phyloP scores from a whole-genome alignment of 2,113 vertebrate genomes.

The Semnornis frantzii region DNA sequence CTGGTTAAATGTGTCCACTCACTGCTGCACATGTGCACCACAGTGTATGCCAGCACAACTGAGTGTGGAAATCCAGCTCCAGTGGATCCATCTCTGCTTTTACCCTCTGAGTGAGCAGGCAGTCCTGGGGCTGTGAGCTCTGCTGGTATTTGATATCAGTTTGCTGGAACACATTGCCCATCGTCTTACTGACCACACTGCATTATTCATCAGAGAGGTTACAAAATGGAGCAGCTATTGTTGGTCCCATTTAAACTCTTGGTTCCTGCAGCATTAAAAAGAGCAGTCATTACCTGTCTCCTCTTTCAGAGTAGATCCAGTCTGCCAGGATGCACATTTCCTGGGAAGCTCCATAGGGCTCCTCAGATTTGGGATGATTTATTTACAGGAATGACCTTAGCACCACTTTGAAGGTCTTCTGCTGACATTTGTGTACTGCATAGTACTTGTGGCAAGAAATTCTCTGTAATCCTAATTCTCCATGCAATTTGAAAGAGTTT shows the following conservation, averaged over 20 bases:
- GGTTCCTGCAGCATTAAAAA: background rate
- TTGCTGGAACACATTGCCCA: background rate
- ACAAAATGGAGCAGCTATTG: background rate
- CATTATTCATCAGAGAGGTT: slow-evolving; percentile 38
- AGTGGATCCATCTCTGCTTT: background rate
- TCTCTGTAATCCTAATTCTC: background rate
- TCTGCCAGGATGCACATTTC: background rate
- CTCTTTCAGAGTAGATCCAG: background rate
- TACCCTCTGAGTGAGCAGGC: background rate
- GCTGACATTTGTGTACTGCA: background rate
- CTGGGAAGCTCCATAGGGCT: background rate
- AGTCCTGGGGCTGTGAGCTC: background rate
- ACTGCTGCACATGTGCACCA: background rate
- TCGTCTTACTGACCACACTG: background rate
- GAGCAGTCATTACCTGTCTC: background rate
- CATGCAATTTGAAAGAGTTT: background rate
- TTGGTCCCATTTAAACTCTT: background rate
- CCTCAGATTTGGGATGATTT: slow-evolving; percentile 6
- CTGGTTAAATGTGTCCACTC: background rate
- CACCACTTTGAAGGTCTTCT: slow-evolving; percentile 13
- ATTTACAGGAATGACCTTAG: slow-evolving; percentile 62
- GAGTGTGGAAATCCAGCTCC: background rate
- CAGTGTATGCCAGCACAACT: background rate
- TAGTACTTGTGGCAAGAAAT: background rate
- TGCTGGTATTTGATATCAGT: fast-evolving